Evolutionary conservation across 2,888 invertebrate genomes (phyloP), one percentile per base, ranked within the genome.

Genomic region (Piscicola geometra): DNA sequence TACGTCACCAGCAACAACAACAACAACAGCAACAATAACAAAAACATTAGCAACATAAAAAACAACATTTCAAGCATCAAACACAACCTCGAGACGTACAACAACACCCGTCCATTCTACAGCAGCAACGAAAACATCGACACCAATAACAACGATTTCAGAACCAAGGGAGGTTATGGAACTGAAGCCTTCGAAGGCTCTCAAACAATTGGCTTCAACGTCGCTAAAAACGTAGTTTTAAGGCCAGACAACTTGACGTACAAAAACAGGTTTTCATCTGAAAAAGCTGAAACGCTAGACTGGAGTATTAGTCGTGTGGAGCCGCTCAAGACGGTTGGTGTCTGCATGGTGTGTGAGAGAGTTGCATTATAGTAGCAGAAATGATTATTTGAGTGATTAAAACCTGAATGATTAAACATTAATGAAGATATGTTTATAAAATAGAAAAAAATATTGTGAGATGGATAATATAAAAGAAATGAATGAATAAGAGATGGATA

Each of bases 101-200:
- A 67, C 33, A 67, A 67, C 67, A 67, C 32, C 32, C 15, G 32
- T 15, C 32, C 33, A 28, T 67, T 33, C 33, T 33, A 67, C 33
- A 67, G 35, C 67, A 67, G 35, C 33, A 67, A 3, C 3, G 35
- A 67, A 5, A 15, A 67, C 3, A 25, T 33, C 28, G 35, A 67
- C 33, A 30, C 32, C 67, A 67, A 67, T n/a, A 67, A 67, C 67
- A 67, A 67, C 33, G 67, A 32, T 15, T 35, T 28, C 35, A 35
- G 32, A n/a, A 15, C n/a, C 21, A 18, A 32, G 15, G n/a, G 60
- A 5, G 5, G 21, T 25, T 56, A 56, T n/a, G 25, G n/a, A 5
- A 56, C 9, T 18, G 60, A 56, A 56, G 5, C 41, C 41, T 41
- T 41, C 15, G 41, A 15, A 41, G 15, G 41, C 9, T 41, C 41